Evolutionary conservation across 2,113 vertebrate genomes (phyloP).

Genomic region (chimpanzee (Pan troglodytes)): NHGRI_mPanTro3-v2.1_pri NC_072412.2:66844501-66845000

Average conservation of each 20-base stretch:
- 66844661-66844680: not conserved
- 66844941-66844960: not conserved
- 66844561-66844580: not conserved
- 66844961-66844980: not conserved
- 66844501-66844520: not conserved
- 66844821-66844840: not conserved
- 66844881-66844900: not conserved
- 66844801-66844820: not conserved
- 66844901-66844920: not conserved
- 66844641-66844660: not conserved
- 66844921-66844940: not conserved
- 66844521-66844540: not conserved
- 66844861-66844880: not conserved
- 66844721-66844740: not conserved
- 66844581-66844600: not conserved
- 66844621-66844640: not conserved
- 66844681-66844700: not conserved
- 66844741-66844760: not conserved
- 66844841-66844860: not conserved
- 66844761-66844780: not conserved
- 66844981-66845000: not conserved
- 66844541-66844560: not conserved
- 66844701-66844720: not conserved
- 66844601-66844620: not conserved
- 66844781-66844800: too few relatives aligned